phyloP scores from a whole-genome alignment of 2,797 vertebrate species.

The Acanthurus lineatus region DNA sequence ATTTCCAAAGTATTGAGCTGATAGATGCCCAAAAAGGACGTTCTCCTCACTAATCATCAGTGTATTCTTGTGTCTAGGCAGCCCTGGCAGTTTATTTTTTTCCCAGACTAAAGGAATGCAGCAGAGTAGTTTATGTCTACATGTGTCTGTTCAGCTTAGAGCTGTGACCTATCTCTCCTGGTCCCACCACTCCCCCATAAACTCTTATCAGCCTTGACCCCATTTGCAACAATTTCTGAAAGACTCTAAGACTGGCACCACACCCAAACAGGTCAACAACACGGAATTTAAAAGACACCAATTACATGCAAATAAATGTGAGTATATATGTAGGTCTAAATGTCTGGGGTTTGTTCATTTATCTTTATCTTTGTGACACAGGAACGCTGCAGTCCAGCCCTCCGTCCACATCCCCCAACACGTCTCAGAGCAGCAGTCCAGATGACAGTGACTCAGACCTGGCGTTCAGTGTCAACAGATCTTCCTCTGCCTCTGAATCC shows the following conservation, averaged over 20 bases:
- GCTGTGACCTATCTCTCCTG: slow-evolving; percentile 58
- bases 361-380: slow-evolving; percentile 74
- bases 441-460: slow-evolving; percentile 98
- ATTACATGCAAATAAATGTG: neutral
- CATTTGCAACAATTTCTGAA: slow-evolving; percentile 37
- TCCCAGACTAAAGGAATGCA: slow-evolving; percentile 72
- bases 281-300: neutral
- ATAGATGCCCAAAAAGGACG: slow-evolving; percentile 26
- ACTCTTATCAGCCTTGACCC: slow-evolving; percentile 52
- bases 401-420: slow-evolving; percentile 89
- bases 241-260: neutral
- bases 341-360: slow-evolving; percentile 37
- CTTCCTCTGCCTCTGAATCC: slow-evolving; percentile 97
- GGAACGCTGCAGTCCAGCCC: slow-evolving; percentile 94
- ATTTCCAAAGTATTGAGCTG: neutral
- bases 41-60: slow-evolving; percentile 22
- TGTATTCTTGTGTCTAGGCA: slow-evolving; percentile 21
- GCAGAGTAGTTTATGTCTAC: slow-evolving; percentile 48
- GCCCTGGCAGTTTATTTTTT: slow-evolving; percentile 52
- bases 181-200: slow-evolving; percentile 66
- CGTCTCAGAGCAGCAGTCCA: slow-evolving; percentile 93
- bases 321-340: neutral
- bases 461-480: slow-evolving; percentile 96
- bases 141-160: slow-evolving; percentile 54
- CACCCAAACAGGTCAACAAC: slow-evolving; percentile 17